phyloP scores from a whole-genome alignment of 2,113 vertebrate species.

The Aptenodytes patagonicus region DNA sequence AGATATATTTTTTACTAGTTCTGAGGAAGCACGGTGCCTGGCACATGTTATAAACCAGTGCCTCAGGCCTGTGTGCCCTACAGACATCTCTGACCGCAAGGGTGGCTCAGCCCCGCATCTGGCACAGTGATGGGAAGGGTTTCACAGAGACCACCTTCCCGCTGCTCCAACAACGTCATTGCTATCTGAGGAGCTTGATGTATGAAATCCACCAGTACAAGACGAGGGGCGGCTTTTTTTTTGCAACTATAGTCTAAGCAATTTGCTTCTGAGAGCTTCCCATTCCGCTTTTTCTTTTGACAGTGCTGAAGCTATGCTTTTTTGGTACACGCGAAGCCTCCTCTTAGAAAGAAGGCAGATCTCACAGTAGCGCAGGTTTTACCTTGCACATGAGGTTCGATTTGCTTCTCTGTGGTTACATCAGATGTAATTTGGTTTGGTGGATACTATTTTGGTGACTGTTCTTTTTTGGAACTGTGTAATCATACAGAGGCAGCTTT shows the following conservation, averaged over 20 bases:
- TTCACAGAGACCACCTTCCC: neutral
- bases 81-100: neutral
- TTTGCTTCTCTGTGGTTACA: slow-evolving; percentile 9
- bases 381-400: neutral
- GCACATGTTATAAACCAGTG: neutral
- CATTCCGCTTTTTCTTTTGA: neutral
- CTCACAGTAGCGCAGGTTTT: neutral
- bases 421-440: slow-evolving; percentile 11
- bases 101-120: neutral
- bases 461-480: slow-evolving; percentile 28
- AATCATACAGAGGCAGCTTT: slow-evolving; percentile 28
- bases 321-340: neutral
- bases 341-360: neutral
- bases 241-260: neutral
- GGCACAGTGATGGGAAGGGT: neutral
- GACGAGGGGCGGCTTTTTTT: neutral
- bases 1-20: neutral
- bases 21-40: neutral
- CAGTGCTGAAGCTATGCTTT: neutral
- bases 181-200: neutral
- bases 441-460: slow-evolving; percentile 40
- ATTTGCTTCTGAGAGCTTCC: neutral
- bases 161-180: neutral
- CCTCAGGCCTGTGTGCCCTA: neutral
- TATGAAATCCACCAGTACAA: neutral